Conservation (phyloP, 2,797 vertebrate genomes). For the Cyprinella venusta region DNA sequence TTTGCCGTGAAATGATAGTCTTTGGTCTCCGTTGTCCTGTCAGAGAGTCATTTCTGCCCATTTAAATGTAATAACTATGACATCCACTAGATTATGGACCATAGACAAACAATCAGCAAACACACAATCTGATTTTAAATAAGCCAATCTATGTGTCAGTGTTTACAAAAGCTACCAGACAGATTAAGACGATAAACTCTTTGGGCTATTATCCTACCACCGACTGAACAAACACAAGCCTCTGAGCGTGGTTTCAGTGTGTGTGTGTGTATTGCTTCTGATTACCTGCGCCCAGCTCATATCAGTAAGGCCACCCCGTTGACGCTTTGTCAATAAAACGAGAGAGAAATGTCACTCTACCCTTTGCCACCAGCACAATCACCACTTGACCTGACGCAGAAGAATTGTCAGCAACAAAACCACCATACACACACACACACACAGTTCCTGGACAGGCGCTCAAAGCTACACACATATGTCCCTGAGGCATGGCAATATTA, state of each 20-base stretch:
- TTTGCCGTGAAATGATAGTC: not conserved
- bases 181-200: constrained; percentile 55
- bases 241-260: constrained; percentile 27
- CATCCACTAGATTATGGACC: constrained; percentile 28
- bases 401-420: constrained; percentile 43
- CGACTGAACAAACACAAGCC: constrained; percentile 37
- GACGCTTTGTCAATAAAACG: constrained; percentile 72
- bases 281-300: constrained; percentile 71
- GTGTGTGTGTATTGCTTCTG: constrained; percentile 54
- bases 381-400: constrained; percentile 66
- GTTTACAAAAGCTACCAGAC: constrained; percentile 33
- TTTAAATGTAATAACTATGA: constrained; percentile 28
- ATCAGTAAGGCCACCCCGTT: constrained; percentile 70
- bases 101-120: constrained; percentile 40
- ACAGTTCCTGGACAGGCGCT: not conserved
- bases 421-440: constrained; percentile 42
- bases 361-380: constrained; percentile 68
- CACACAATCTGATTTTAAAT: constrained; percentile 33
- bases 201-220: constrained; percentile 53
- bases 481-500: constrained; percentile 14
- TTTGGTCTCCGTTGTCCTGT: not conserved
- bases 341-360: constrained; percentile 63
- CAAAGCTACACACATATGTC: constrained; percentile 38
- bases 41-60: constrained; percentile 18
- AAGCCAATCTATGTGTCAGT: constrained; percentile 12